Percentiles rank a stretch among this genome's conserved stretches.
Conservation (phyloP, 2,113 vertebrate genomes). For the Charina bottae region DNA sequence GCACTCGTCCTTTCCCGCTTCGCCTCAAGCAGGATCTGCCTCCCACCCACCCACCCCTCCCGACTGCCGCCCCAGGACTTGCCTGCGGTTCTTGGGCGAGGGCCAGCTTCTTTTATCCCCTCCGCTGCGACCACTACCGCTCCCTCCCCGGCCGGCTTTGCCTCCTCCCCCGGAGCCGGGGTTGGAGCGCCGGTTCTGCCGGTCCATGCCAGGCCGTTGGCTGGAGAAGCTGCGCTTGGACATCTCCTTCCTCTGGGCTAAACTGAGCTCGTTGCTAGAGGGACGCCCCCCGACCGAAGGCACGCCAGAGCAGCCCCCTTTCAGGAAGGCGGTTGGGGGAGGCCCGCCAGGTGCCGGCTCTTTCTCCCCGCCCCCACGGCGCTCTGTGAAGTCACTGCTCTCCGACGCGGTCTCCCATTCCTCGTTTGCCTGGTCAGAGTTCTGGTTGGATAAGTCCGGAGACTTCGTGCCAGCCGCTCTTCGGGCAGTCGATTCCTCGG, state of each 20-base stretch:
- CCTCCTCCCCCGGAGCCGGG: slow-evolving; percentile 75
- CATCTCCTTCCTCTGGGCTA: slow-evolving; percentile 70
- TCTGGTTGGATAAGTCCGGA: slow-evolving; percentile 91
- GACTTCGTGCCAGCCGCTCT: slow-evolving; percentile 82
- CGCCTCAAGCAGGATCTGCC: background rate
- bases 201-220: slow-evolving; percentile 90
- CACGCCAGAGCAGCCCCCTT: slow-evolving; percentile 58
- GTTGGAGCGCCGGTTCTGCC: slow-evolving; percentile 85
- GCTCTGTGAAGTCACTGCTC: slow-evolving; percentile 93
- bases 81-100: slow-evolving; percentile 91
- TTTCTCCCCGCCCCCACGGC: slow-evolving; percentile 77
- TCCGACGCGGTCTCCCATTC: slow-evolving; percentile 94
- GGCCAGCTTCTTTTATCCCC: slow-evolving; percentile 86
- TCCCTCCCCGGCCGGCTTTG: slow-evolving; percentile 63
- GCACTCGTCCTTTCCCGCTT: too few relatives aligned
- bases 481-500: slow-evolving; percentile 19
- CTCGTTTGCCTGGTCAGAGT: slow-evolving; percentile 93
- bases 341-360: slow-evolving; percentile 45
- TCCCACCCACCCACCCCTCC: rapidly evolving
- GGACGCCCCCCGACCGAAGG: slow-evolving; percentile 66
- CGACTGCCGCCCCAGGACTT: slow-evolving; percentile 30
- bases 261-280: slow-evolving; percentile 72
- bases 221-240: slow-evolving; percentile 91
- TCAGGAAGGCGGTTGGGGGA: slow-evolving; percentile 52
- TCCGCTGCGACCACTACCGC: slow-evolving; percentile 49